A percentile compares a stretch with the other conserved stretches of the same genome.
These are phyloP conservation scores for Catocala nupta DNA, from an alignment of 2,888 invertebrate genomes.

Conservation along the genomic window DNA sequence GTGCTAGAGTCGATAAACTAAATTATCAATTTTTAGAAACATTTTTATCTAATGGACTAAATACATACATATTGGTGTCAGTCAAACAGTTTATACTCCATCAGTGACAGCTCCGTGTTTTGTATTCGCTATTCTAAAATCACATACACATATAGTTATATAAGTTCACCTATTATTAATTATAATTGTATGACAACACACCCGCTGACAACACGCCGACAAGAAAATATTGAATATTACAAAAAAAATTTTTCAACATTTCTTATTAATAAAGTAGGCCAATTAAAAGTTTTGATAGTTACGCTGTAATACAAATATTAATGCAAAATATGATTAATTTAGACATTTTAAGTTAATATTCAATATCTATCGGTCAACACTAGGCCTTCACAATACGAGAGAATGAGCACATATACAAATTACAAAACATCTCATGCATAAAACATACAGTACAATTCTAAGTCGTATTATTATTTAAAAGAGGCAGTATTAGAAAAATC, in stretches of 20 bases:
- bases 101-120: slow-evolving; percentile 48
- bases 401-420: not conserved
- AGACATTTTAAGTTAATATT: not conserved
- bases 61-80: slow-evolving; percentile 76
- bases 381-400: not conserved
- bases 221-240: slow-evolving; percentile 36
- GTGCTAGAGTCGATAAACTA: slow-evolving; percentile 48
- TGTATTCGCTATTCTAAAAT: slow-evolving; percentile 25
- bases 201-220: slow-evolving; percentile 10
- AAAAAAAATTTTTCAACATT: slow-evolving; percentile 8
- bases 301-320: too few relatives aligned
- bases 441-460: not conserved
- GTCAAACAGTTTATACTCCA: slow-evolving; percentile 57
- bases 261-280: not conserved
- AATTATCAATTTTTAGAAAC: slow-evolving; percentile 52
- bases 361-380: not conserved
- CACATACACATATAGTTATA: slow-evolving; percentile 28
- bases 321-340: too few relatives aligned
- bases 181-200: slow-evolving; percentile 43
- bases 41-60: slow-evolving; percentile 76
- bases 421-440: not conserved
- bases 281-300: not conserved
- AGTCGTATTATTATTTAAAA: too few relatives aligned
- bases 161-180: slow-evolving; percentile 27
- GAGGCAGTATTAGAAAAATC: not conserved